Evolutionary conservation across 2,797 vertebrate species (phyloP), one percentile per base, ranked within the genome.

Genomic region (Dryobates pubescens): DNA sequence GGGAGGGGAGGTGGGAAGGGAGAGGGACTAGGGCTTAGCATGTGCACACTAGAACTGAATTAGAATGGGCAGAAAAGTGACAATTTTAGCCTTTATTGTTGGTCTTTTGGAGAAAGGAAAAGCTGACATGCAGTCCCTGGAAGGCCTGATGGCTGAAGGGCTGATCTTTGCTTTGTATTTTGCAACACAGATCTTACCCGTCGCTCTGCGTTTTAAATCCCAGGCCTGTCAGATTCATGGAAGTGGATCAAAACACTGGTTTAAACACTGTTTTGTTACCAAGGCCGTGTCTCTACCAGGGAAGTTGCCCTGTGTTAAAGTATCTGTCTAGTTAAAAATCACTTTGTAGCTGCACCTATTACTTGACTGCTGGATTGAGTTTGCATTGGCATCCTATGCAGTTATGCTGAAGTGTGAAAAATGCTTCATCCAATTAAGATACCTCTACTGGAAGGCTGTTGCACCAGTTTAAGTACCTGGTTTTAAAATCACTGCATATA

Each of bases 71-170:
- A 93, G 88, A 92, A 86, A 95, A 82, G 73, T 96, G 95, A 95
- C 88, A 88, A 89, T 92, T 96, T 92, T 96, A 94, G 87, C 94
- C 93, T 92, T 91, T 93, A 80, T 95, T 92, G 92, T 91, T 82
- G 95, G 93, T 87, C 95, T 94, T 29, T 93, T 38, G 86, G 87
- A 94, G 92, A 96, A 94, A 74, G 65, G 51, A 86, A 92, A 94
- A 96, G 93, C 89, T 92, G 93, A 67, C 65, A 38, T 27, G 53
- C 71, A 94, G 93, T 91, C 96, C 95, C 93, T 94, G 82, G 73
- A 95, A 95, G 95, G 96, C 93, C 93, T 93, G 78, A 59, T 95
- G 97, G 94, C 94, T 90, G 89, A 93, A 96, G 92, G 96, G 91
- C 95, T 96, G 91, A 88, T 94, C 79, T 94, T 97, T 85, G 22